Evolutionary conservation across 2,797 vertebrate species (phyloP).

Genomic region (Tokudaia tokunoshimensis): DNA sequence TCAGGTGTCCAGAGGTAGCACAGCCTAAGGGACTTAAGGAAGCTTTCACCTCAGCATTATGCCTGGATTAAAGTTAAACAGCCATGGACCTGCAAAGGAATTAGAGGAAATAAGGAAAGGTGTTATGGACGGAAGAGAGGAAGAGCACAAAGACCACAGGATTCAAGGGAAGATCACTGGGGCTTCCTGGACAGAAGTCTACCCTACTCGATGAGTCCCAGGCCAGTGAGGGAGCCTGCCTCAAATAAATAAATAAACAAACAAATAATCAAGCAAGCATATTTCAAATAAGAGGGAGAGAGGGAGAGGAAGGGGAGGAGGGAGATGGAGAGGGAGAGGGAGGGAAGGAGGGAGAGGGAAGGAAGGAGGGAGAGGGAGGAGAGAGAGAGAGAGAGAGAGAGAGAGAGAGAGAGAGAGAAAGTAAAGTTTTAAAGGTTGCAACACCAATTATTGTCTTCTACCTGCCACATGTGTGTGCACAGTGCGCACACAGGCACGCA

Average conservation of each 20-base stretch:
- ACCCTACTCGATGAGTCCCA: not conserved
- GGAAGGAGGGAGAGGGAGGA: no score
- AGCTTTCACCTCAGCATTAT: not conserved
- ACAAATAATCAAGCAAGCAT: not conserved
- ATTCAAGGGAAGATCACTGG: not conserved
- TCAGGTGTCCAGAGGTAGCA: not conserved
- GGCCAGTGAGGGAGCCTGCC: not conserved
- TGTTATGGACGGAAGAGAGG: not conserved
- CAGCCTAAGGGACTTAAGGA: not conserved
- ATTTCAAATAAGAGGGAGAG: not conserved
- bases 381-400: no score
- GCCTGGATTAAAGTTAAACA: not conserved
- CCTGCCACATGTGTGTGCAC: rapidly evolving
- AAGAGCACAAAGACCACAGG: not conserved
- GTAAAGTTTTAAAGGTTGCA: not conserved
- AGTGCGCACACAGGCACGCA: no score
- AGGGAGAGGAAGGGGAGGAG: no score
- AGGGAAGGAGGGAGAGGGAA: no score
- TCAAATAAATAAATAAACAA: not conserved
- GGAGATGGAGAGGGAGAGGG: no score
- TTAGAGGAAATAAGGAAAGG: not conserved
- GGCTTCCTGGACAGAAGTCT: not conserved
- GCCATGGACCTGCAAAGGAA: not conserved
- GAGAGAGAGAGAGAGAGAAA: no score
- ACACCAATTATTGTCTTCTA: not conserved